Conservation (phyloP, 2,113 vertebrate genomes). For the Myanophis thanlyinensis region DNA sequence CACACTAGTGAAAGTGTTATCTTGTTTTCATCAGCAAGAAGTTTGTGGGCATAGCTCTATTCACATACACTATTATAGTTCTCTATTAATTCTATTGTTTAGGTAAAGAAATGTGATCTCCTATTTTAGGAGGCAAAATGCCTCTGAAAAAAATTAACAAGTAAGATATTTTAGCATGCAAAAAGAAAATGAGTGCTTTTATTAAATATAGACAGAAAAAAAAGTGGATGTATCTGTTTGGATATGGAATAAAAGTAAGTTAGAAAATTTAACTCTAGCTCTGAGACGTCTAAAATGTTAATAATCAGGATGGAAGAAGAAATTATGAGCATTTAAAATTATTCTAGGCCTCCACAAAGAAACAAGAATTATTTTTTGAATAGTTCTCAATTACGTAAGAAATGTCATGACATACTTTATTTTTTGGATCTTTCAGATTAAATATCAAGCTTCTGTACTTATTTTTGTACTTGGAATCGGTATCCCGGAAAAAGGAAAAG, state of each 20-base stretch:
- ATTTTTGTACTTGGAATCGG: constrained; percentile 97
- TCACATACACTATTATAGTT: background rate
- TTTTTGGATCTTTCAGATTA: constrained; percentile 97
- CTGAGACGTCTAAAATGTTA: background rate
- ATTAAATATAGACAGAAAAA: background rate
- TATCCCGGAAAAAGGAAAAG: constrained; percentile 94
- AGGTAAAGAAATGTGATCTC: background rate
- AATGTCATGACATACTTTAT: constrained; percentile 84
- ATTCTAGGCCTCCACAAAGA: background rate
- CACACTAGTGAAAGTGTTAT: background rate
- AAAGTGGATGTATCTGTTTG: background rate
- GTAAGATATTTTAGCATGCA: background rate
- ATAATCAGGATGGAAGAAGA: background rate
- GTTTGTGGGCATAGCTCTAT: background rate
- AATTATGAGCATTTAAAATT: background rate
- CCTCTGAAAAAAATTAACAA: background rate
- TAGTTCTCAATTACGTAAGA: constrained; percentile 8
- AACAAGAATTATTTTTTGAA: background rate
- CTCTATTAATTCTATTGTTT: background rate
- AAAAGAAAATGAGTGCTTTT: background rate
- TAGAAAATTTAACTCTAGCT: background rate
- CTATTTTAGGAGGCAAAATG: background rate
- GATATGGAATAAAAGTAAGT: background rate
- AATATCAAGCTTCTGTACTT: constrained; percentile 98
- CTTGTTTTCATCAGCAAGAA: background rate